These are phyloP conservation scores for Melitaea cinxia DNA, from an alignment of 1,140 invertebrate species.

Conservation along the genomic window DNA sequence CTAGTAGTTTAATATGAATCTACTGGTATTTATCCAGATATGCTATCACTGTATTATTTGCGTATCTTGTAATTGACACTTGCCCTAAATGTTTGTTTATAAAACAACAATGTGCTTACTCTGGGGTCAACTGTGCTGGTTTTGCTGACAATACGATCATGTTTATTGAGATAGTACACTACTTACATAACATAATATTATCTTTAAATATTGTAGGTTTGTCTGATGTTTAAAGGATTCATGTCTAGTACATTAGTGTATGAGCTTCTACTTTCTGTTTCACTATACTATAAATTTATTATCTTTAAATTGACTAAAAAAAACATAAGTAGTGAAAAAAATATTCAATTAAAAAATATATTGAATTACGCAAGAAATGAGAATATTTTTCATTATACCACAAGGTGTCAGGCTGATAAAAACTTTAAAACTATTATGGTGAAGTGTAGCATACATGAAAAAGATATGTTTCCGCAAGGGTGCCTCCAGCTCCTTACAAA, in stretches of 20 bases:
- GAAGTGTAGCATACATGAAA: background rate
- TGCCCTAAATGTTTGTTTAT: conserved; percentile 50
- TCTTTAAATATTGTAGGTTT: background rate
- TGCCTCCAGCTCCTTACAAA: conserved; percentile 60
- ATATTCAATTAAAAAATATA: too few relatives aligned
- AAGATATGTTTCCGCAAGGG: conserved; percentile 35
- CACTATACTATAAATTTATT: too few relatives aligned
- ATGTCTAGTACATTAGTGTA: too few relatives aligned
- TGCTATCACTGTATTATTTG: conserved; percentile 29
- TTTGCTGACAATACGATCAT: conserved; percentile 32
- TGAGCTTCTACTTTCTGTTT: too few relatives aligned
- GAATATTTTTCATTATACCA: too few relatives aligned
- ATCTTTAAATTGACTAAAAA: too few relatives aligned
- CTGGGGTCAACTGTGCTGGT: conserved; percentile 11
- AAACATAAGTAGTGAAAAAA: too few relatives aligned
- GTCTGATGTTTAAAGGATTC: too few relatives aligned
- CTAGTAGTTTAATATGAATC: too few relatives aligned
- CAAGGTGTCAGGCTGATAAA: too few relatives aligned
- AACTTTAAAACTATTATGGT: too few relatives aligned
- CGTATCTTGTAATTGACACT: conserved; percentile 42
- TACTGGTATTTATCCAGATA: background rate
- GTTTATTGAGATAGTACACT: conserved; percentile 32
- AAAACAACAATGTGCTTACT: conserved; percentile 43
- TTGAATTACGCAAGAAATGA: too few relatives aligned
- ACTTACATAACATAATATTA: conserved; percentile 20